phyloP scores from a whole-genome alignment of 2,797 vertebrate species.

The Sparus aurata region DNA sequence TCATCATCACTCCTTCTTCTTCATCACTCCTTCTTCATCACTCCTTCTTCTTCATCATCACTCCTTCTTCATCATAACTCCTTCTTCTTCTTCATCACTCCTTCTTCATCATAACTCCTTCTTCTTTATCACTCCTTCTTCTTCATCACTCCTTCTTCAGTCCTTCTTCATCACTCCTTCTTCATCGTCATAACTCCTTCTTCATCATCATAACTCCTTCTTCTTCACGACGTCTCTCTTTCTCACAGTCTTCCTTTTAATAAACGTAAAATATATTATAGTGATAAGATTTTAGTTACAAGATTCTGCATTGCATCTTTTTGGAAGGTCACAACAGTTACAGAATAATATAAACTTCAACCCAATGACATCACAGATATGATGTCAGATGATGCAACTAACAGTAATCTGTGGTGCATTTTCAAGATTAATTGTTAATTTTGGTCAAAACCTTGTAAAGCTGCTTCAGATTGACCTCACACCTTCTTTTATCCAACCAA shows the following conservation, averaged over 20 bases:
- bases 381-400: neutral
- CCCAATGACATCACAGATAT: neutral
- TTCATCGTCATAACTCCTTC: no score
- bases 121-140: no score
- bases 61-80: no score
- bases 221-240: neutral
- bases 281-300: neutral
- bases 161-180: neutral
- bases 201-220: neutral
- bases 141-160: neutral
- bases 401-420: no score
- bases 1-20: neutral
- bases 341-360: neutral
- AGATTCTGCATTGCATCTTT: neutral
- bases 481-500: no score
- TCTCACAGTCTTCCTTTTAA: neutral
- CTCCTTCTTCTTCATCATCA: neutral
- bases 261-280: neutral
- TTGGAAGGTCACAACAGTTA: neutral
- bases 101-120: neutral
- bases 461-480: no score
- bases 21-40: no score
- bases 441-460: no score
- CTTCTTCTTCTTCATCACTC: neutral
- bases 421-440: no score